Evolutionary conservation across 2,888 invertebrate genomes (phyloP), one percentile per base, ranked within the genome.

Genomic region (Lithophane semibrunnea): DNA sequence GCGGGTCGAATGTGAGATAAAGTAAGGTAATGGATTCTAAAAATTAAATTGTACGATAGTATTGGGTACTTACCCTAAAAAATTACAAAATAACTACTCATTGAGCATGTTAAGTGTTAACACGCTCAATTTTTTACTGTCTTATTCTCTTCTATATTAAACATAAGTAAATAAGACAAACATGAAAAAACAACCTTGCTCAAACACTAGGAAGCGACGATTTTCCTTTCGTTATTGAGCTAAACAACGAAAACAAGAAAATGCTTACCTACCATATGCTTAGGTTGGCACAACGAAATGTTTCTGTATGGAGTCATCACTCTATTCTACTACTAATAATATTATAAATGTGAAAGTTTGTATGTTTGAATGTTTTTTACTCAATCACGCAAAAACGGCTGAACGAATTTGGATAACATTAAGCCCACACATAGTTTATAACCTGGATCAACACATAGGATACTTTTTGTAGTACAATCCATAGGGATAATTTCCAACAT

Each of bases 191-290:
- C 44, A 54, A 52, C 13, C 37, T 12, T 49, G 44, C 47, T 37
- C 1, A 37, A 64, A 73, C 65, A 47, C 9, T 12, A 16, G 37
- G 54, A 66, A 75, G 29, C 68, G 67, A 37, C 29, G 29, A 64
- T 64, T 29, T 69, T 75, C 10, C 44, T 37, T 47, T 58, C 3
- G 24, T n/a, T 67, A 56, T 56, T 49, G 37, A 37, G 37, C 5
- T 37, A 37, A 37, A 37, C 47, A 54, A 75, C 56, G 63, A 63
- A 80, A 82, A 81, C 67, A 61, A 66, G 56, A 37, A 61, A 64
- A 29, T 56, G 24, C 13, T 56, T 44, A 52, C 58, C 10, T 24
- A 24, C 37, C n/a, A 21, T 78, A 29, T 66, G 42, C 80, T 78
- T 12, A 80, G 5, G 49, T 67, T 52, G 49, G 63, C 64, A 81